A percentile compares a stretch with the other conserved stretches of the same genome.
These are phyloP conservation scores for Pyrrhosoma nymphula DNA, from an alignment of 2,888 invertebrate genomes.

Conservation along the genomic window DNA sequence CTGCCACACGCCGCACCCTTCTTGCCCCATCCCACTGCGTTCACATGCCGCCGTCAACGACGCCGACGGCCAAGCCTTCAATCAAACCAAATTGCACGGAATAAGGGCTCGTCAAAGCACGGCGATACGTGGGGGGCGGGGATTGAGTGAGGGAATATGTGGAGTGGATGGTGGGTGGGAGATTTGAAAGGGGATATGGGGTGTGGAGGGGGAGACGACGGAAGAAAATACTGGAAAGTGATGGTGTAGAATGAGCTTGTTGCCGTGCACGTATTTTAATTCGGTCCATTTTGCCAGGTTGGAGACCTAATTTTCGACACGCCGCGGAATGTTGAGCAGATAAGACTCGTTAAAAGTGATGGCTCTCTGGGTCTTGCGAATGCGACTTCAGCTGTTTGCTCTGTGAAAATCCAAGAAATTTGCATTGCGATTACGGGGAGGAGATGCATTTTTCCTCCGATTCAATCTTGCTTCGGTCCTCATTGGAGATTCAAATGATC, in stretches of 20 bases:
- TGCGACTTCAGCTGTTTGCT: background rate
- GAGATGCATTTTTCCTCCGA: background rate
- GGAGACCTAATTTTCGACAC: background rate
- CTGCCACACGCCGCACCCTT: too few species aligned
- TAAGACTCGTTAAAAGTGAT: conserved; percentile 15
- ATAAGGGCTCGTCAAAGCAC: conserved; percentile 31
- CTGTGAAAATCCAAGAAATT: background rate
- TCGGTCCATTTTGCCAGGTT: background rate
- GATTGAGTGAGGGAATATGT: conserved; percentile 12
- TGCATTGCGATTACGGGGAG: background rate
- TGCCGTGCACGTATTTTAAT: background rate
- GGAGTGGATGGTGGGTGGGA: background rate
- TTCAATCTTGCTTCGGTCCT: background rate
- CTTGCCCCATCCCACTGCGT: too few species aligned
- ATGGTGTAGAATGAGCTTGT: background rate
- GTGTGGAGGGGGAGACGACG: background rate
- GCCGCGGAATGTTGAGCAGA: conserved; percentile 13
- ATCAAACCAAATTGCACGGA: conserved; percentile 39
- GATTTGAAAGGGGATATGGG: background rate
- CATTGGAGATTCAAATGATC: background rate
- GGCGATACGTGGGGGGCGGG: background rate
- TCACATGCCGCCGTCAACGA: conserved; percentile 3
- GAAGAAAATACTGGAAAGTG: background rate
- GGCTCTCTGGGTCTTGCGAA: background rate
- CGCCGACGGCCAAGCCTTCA: conserved; percentile 22